A percentile compares a stretch with the other conserved stretches of the same genome.
phyloP scores from a whole-genome alignment of 2,797 vertebrate species.

The Vultur gryphus region DNA sequence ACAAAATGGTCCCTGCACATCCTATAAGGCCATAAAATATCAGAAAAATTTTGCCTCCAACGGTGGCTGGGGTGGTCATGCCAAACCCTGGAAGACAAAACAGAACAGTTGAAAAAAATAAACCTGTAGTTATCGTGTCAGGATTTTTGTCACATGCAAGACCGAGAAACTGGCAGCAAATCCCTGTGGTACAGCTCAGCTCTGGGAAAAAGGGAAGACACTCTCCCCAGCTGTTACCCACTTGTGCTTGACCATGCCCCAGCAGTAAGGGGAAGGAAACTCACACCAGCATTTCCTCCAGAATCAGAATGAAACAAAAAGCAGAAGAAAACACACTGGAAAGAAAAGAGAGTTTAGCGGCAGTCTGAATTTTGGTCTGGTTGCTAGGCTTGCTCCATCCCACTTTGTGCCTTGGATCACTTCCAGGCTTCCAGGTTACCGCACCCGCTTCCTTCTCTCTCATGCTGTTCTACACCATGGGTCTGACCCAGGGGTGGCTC shows the following conservation, averaged over 20 bases:
- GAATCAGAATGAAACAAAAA: not conserved
- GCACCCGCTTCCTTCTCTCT: accelerated
- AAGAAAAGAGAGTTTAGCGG: not conserved
- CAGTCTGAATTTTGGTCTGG: not conserved
- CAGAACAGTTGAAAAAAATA: constrained; percentile 26
- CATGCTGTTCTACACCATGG: not conserved
- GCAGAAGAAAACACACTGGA: not conserved
- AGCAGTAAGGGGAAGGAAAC: not conserved
- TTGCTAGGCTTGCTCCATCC: not conserved
- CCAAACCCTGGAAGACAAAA: constrained; percentile 86
- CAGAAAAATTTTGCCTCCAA: constrained; percentile 90
- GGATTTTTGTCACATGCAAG: not conserved
- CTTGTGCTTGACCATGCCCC: not conserved
- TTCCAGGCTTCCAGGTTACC: not conserved
- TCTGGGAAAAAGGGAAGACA: not conserved
- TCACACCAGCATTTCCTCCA: not conserved
- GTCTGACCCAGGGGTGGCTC: not conserved
- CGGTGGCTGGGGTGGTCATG: constrained; percentile 92
- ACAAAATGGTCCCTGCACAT: constrained; percentile 91
- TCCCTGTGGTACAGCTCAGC: not conserved
- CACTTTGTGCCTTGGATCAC: not conserved
- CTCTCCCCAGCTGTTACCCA: not conserved
- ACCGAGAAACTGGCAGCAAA: not conserved
- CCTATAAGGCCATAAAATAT: constrained; percentile 94
- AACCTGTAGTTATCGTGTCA: not conserved